phyloP scores from a whole-genome alignment of 2,888 invertebrate species.

The Drosophila limbata region DNA sequence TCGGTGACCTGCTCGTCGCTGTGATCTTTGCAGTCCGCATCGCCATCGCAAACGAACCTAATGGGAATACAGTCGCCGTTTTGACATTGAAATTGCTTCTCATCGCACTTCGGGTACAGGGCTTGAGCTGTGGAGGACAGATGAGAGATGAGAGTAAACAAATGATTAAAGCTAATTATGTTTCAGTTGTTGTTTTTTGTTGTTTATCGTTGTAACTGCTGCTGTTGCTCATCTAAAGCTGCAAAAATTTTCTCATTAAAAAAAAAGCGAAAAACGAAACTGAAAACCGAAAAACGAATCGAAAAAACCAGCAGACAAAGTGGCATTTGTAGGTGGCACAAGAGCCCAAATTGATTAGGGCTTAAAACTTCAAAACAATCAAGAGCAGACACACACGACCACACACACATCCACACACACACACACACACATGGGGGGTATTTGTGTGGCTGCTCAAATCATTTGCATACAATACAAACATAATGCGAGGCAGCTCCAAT shows the following conservation, averaged over 20 bases:
- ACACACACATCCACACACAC: conserved; percentile 10
- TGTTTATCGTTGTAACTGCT: conserved; percentile 15
- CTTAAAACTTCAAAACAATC: conserved; percentile 78
- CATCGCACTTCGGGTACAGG: conserved; percentile 76
- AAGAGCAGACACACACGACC: conserved; percentile 52
- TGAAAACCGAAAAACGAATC: conserved; percentile 31
- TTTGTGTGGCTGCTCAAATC: conserved; percentile 38
- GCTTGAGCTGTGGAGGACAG: conserved; percentile 72
- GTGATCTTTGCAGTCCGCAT: conserved; percentile 92
- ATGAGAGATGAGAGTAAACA: conserved; percentile 50
- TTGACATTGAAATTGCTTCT: conserved; percentile 91
- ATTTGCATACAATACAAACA: conserved; percentile 68
- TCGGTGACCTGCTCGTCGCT: conserved; percentile 91
- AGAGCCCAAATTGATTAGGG: conserved; percentile 79
- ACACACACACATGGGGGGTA: conserved; percentile 9
- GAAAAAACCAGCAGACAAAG: conserved; percentile 32
- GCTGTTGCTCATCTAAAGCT: conserved; percentile 36
- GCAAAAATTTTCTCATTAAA: conserved; percentile 77
- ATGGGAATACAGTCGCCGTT: conserved; percentile 92
- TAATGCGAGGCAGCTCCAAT: conserved; percentile 29
- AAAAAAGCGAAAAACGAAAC: conserved; percentile 27
- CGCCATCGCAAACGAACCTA: conserved; percentile 92
- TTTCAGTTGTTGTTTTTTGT: conserved; percentile 22
- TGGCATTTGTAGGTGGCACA: conserved; percentile 47
- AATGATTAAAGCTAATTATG: conserved; percentile 74